These are phyloP conservation scores for Wiebesia pumilae DNA, from an alignment of 1,140 invertebrate genomes.

Conservation along the genomic window DNA sequence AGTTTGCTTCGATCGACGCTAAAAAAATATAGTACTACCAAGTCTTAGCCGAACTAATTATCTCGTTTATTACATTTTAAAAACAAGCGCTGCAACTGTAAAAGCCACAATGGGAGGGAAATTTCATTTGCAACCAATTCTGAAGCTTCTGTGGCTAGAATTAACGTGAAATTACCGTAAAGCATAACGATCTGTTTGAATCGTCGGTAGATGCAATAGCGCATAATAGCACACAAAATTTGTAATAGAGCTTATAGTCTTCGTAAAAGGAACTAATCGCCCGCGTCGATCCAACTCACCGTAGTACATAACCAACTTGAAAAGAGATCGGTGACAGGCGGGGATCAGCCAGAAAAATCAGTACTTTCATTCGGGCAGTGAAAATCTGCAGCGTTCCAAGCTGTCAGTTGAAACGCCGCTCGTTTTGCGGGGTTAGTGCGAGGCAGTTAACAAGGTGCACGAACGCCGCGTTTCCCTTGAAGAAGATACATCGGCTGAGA, in stretches of 20 bases:
- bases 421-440: background rate
- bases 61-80: background rate
- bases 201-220: background rate
- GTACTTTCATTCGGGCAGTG: background rate
- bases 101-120: too few species aligned
- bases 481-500: constrained; percentile 38
- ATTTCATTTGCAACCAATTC: background rate
- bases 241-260: background rate
- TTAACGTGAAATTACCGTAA: background rate
- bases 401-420: background rate
- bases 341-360: background rate
- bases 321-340: background rate
- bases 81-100: background rate
- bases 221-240: background rate
- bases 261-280: constrained; percentile 1
- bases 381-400: background rate
- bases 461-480: constrained; percentile 34
- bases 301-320: background rate
- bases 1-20: background rate
- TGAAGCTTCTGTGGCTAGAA: background rate
- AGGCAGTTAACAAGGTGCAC: constrained; percentile 5
- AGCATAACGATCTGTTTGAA: background rate
- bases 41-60: too few species aligned
- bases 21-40: too few species aligned
- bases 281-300: background rate